Conservation (phyloP, 1,140 invertebrate species). For the Campoletis sonorensis region DNA sequence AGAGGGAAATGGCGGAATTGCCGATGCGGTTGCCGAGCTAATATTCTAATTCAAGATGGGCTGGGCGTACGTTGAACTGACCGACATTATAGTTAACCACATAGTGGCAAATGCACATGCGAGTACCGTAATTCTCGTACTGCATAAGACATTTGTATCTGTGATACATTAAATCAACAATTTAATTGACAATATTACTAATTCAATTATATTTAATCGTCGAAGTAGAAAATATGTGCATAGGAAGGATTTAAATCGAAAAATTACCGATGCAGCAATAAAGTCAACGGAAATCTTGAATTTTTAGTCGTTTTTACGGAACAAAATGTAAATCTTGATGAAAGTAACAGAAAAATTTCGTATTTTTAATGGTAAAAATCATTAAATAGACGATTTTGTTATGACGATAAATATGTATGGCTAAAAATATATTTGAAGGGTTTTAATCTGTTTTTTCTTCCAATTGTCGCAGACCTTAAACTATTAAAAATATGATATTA, state of each 20-base stretch:
- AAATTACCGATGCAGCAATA: too few species aligned
- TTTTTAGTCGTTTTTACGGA: too few species aligned
- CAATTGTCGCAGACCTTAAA: not conserved
- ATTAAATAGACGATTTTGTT: not conserved
- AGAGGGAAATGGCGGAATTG: slow-evolving; percentile 40
- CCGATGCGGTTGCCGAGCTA: slow-evolving; percentile 59
- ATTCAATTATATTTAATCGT: too few species aligned
- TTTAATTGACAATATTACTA: slow-evolving; percentile 7
- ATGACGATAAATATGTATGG: not conserved
- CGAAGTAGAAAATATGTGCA: not conserved
- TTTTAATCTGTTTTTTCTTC: not conserved
- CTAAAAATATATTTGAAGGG: not conserved
- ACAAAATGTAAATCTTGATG: too few species aligned
- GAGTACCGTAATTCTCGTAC: slow-evolving; percentile 42
- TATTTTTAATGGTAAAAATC: too few species aligned
- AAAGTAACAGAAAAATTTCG: too few species aligned
- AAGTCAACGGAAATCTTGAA: too few species aligned
- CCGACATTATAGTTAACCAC: slow-evolving; percentile 39
- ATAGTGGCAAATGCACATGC: slow-evolving; percentile 26
- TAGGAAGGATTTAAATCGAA: too few species aligned
- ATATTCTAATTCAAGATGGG: slow-evolving; percentile 70
- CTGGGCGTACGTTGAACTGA: slow-evolving; percentile 70
- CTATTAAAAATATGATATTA: not conserved
- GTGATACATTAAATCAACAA: not conserved
- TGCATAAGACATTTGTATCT: slow-evolving; percentile 36